Conservation (phyloP, 2,888 invertebrate species). For the Cetonia aurata region DNA sequence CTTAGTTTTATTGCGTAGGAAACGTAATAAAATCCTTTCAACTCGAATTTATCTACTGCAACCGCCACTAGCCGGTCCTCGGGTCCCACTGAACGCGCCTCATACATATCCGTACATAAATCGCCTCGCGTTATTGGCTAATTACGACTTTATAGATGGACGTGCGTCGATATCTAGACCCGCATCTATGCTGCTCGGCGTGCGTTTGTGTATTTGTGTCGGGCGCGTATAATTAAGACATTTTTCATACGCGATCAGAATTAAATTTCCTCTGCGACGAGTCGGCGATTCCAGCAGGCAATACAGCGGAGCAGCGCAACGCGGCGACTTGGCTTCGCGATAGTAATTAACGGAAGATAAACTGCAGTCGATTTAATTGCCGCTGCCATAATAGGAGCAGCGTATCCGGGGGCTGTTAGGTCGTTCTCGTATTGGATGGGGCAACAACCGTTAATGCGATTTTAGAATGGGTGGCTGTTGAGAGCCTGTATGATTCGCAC, state of each 20-base stretch:
- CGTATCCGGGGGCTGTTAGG: neutral
- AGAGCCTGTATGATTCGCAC: no score
- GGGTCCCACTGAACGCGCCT: no score
- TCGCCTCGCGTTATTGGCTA: conserved; percentile 24
- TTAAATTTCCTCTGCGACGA: conserved; percentile 52
- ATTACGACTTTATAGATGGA: conserved; percentile 3
- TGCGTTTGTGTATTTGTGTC: conserved; percentile 3
- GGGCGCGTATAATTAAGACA: conserved; percentile 34
- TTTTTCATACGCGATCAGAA: conserved; percentile 42
- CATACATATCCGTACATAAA: conserved; percentile 2
- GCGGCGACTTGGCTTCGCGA: conserved; percentile 43
- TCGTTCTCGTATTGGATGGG: no score
- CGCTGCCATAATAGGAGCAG: conserved; percentile 51
- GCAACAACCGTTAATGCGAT: no score
- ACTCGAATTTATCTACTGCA: no score
- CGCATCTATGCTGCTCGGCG: neutral
- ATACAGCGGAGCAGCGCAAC: neutral
- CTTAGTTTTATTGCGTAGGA: no score
- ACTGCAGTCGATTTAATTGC: conserved; percentile 54
- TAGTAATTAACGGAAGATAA: conserved; percentile 55
- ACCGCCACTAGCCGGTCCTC: no score
- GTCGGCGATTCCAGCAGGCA: conserved; percentile 2
- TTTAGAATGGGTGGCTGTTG: no score
- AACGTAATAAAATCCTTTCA: no score
- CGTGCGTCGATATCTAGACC: neutral